A percentile compares a stretch with the other conserved stretches of the same genome.
These are phyloP conservation scores for Gephyroberyx darwinii DNA, from an alignment of 2,797 vertebrate species.

Conservation along the genomic window DNA sequence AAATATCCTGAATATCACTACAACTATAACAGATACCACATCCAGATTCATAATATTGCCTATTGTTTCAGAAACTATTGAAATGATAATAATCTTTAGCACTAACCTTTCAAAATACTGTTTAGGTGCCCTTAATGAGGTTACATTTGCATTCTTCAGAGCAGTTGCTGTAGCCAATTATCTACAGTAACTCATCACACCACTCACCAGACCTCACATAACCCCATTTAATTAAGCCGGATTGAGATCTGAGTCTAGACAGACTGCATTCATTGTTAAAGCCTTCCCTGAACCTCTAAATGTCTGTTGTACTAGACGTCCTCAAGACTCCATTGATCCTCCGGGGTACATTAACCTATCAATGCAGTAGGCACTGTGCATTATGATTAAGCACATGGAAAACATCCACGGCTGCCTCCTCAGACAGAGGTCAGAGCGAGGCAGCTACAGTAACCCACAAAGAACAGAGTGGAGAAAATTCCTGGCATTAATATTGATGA, in stretches of 20 bases:
- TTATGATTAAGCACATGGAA: slow-evolving; percentile 75
- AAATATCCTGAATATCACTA: slow-evolving; percentile 43
- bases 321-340: slow-evolving; percentile 72
- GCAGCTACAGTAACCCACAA: slow-evolving; percentile 63
- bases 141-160: slow-evolving; percentile 57
- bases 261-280: slow-evolving; percentile 59
- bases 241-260: slow-evolving; percentile 54
- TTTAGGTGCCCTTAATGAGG: slow-evolving; percentile 51
- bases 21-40: slow-evolving; percentile 31
- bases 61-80: slow-evolving; percentile 17
- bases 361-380: slow-evolving; percentile 61
- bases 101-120: slow-evolving; percentile 33
- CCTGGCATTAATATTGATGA: slow-evolving; percentile 73
- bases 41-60: slow-evolving; percentile 26
- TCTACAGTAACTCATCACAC: slow-evolving; percentile 49
- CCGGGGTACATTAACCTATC: slow-evolving; percentile 71
- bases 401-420: slow-evolving; percentile 59
- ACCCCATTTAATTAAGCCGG: slow-evolving; percentile 58
- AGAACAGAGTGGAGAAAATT: slow-evolving; percentile 53
- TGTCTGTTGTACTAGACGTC: slow-evolving; percentile 61
- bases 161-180: slow-evolving; percentile 49
- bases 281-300: slow-evolving; percentile 65
- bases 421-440: slow-evolving; percentile 70
- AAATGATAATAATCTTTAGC: slow-evolving; percentile 47
- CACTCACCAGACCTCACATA: slow-evolving; percentile 55